These are phyloP conservation scores for Oceanodroma leucorhoa DNA, from an alignment of 2,797 vertebrate genomes.

Conservation along the genomic window DNA sequence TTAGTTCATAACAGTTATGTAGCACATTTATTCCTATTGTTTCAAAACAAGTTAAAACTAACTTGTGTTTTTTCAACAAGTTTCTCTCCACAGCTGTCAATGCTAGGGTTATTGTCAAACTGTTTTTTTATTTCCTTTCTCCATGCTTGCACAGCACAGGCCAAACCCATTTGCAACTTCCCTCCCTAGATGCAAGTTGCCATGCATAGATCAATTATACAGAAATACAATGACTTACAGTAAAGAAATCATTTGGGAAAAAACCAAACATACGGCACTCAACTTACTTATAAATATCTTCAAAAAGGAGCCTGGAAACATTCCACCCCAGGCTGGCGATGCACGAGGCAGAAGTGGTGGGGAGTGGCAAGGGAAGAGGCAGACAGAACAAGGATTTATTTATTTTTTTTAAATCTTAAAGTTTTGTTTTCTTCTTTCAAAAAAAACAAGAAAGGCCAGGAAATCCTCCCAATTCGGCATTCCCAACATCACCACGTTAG, in stretches of 20 bases:
- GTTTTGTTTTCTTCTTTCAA: conserved; percentile 13
- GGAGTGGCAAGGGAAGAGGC: conserved; percentile 26
- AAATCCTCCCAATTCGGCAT: conserved; percentile 31
- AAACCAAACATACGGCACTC: neutral
- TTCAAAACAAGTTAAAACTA: neutral
- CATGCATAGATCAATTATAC: neutral
- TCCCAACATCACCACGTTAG: neutral
- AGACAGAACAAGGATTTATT: neutral
- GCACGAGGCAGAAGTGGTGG: neutral
- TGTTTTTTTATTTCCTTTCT: conserved; percentile 22
- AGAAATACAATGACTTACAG: conserved; percentile 26
- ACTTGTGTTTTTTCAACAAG: neutral
- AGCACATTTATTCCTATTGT: neutral
- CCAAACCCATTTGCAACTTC: neutral
- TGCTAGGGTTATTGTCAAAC: neutral
- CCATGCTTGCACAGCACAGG: neutral
- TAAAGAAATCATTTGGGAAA: neutral
- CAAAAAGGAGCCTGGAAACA: conserved; percentile 41
- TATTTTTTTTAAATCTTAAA: neutral
- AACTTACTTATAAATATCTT: conserved; percentile 50
- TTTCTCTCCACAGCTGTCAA: neutral
- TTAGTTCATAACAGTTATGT: neutral
- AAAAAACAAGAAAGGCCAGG: conserved; percentile 40
- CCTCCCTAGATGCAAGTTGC: neutral
- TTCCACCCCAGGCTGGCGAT: neutral